Percentiles rank a stretch among this genome's conserved stretches.
phyloP scores from a whole-genome alignment of 2,113 vertebrate species.

The Tamias sibiricus region DNA sequence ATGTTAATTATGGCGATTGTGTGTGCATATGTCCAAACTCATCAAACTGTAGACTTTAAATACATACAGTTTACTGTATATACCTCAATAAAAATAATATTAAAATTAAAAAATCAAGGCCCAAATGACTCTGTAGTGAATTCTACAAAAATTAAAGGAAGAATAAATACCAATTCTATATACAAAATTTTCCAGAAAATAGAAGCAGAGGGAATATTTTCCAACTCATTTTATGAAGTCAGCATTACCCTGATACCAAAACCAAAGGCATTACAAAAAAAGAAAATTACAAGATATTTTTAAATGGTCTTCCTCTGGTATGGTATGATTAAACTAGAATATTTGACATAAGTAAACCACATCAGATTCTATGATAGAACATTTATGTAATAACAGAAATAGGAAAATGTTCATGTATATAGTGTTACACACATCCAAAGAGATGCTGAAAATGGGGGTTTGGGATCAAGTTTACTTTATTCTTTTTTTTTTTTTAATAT shows the following conservation, averaged over 20 bases:
- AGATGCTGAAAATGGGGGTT: neutral
- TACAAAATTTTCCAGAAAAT: slow-evolving; percentile 20
- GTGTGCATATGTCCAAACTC: neutral
- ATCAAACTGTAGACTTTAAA: neutral
- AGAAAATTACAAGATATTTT: slow-evolving; percentile 28
- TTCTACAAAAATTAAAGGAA: neutral
- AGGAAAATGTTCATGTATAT: no score
- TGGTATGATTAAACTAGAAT: slow-evolving; percentile 12
- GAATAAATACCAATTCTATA: neutral
- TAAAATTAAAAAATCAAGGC: neutral
- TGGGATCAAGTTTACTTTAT: slow-evolving; percentile 10
- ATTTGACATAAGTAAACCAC: neutral
- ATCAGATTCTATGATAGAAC: neutral
- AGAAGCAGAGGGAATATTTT: no score
- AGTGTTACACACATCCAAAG: no score
- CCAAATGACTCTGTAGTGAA: neutral
- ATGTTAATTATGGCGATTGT: neutral
- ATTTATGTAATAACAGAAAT: neutral
- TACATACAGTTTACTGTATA: neutral
- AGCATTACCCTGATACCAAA: no score
- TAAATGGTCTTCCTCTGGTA: neutral
- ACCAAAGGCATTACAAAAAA: neutral
- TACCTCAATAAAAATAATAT: neutral
- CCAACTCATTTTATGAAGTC: no score
- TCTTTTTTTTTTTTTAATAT: no score